These are phyloP conservation scores for Diceros bicornis DNA, from an alignment of 2,797 vertebrate species.

Conservation along the genomic window DNA sequence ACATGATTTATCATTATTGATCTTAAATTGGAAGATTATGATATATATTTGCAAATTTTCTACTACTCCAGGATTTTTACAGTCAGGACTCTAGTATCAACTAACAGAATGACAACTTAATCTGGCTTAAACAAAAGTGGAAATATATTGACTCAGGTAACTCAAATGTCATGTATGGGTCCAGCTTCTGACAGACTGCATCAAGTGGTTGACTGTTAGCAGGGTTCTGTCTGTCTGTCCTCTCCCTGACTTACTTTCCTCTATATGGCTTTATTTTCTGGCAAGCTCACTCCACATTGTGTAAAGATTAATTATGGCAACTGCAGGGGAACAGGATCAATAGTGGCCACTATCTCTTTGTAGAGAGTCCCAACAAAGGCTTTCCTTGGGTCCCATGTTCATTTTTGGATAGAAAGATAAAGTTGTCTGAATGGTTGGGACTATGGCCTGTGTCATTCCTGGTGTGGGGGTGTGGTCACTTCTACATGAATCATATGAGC, in stretches of 20 bases:
- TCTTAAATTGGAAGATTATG: neutral
- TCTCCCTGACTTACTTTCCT: neutral
- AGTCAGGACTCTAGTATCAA: neutral
- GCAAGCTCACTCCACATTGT: neutral
- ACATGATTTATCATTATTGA: neutral
- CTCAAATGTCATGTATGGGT: neutral
- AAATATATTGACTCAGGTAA: neutral
- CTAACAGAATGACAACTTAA: neutral
- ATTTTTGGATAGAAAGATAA: neutral
- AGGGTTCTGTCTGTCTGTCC: neutral
- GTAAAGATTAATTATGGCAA: neutral
- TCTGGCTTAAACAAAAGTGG: neutral
- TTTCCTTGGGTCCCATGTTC: neutral
- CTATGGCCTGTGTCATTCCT: neutral
- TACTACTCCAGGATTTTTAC: neutral
- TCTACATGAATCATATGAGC: neutral
- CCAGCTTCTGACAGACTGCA: neutral
- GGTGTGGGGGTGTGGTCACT: neutral
- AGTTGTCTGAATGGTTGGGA: neutral
- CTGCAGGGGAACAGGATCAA: neutral
- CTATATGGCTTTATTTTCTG: neutral
- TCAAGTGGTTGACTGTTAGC: neutral
- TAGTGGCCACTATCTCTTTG: neutral
- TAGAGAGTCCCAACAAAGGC: neutral
- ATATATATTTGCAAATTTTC: neutral